Evolutionary conservation across 2,113 vertebrate genomes (phyloP).

Genomic region (Lepus timidus): DNA sequence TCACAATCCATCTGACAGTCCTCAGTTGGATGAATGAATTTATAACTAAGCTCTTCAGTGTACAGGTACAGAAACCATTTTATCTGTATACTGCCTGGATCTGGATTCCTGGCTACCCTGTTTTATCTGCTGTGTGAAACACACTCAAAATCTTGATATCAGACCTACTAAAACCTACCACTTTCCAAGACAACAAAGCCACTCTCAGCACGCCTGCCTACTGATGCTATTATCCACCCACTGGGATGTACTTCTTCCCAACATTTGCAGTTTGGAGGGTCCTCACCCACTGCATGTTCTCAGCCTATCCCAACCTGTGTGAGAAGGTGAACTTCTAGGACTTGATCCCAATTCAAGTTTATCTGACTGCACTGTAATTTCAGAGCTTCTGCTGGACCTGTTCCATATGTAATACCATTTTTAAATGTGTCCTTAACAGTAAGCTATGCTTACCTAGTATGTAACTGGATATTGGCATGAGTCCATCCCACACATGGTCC

Average conservation of each 20-base stretch:
- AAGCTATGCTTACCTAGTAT: slow-evolving; percentile 4
- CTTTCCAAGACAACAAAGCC: slow-evolving; percentile 42
- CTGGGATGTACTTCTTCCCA: background rate
- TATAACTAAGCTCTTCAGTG: slow-evolving; percentile 7
- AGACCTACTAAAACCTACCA: background rate
- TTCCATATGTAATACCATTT: background rate
- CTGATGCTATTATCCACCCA: background rate
- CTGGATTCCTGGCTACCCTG: background rate
- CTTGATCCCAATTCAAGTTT: background rate
- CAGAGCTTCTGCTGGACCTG: background rate
- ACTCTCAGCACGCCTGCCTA: background rate
- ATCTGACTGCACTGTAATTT: background rate
- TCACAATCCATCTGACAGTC: slow-evolving; percentile 6
- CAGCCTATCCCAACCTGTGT: background rate
- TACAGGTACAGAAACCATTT: slow-evolving; percentile 12
- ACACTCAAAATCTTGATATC: background rate
- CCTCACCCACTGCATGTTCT: background rate
- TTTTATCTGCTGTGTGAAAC: background rate
- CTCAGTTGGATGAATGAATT: background rate
- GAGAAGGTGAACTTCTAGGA: slow-evolving; percentile 30
- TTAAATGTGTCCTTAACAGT: background rate
- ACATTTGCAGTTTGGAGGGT: background rate
- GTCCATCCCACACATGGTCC: background rate
- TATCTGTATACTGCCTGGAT: background rate
- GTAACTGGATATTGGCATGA: background rate